phyloP scores from a whole-genome alignment of 2,888 invertebrate species.

The Chloroclystis v-ata region DNA sequence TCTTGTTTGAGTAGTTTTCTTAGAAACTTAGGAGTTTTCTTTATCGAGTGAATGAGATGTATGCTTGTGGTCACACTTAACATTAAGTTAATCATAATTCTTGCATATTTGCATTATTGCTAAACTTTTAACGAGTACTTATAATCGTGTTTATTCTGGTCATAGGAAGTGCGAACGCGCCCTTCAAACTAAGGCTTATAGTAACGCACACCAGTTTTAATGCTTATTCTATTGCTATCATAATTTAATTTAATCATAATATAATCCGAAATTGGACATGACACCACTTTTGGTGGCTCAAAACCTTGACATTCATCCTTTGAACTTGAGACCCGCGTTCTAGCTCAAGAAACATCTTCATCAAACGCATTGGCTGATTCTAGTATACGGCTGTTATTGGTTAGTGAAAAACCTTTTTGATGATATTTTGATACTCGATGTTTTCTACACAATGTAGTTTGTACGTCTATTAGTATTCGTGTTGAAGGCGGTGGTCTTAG shows the following conservation, averaged over 20 bases:
- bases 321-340: constrained; percentile 52
- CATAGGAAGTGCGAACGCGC: constrained; percentile 59
- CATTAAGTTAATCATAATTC: constrained; percentile 60
- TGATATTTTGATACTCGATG: constrained; percentile 78
- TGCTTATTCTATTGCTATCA: constrained; percentile 35
- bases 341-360: constrained; percentile 58
- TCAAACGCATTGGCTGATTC: constrained; percentile 72
- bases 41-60: constrained; percentile 62
- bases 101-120: constrained; percentile 57
- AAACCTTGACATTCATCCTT: constrained; percentile 45
- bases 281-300: neutral
- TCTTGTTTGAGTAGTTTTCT: constrained; percentile 63
- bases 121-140: constrained; percentile 44
- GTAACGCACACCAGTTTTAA: constrained; percentile 42
- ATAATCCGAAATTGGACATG: neutral
- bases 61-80: constrained; percentile 65
- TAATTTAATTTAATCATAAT: neutral
- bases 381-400: constrained; percentile 77
- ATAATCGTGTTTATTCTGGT: constrained; percentile 74
- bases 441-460: constrained; percentile 74
- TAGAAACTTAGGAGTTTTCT: constrained; percentile 57
- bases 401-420: constrained; percentile 75
- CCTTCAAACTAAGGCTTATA: constrained; percentile 54
- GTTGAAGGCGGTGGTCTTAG: constrained; percentile 55
- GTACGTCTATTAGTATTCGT: constrained; percentile 59